Conservation (phyloP, 2,797 vertebrate genomes). For the Scolopax bukidnonensis region DNA sequence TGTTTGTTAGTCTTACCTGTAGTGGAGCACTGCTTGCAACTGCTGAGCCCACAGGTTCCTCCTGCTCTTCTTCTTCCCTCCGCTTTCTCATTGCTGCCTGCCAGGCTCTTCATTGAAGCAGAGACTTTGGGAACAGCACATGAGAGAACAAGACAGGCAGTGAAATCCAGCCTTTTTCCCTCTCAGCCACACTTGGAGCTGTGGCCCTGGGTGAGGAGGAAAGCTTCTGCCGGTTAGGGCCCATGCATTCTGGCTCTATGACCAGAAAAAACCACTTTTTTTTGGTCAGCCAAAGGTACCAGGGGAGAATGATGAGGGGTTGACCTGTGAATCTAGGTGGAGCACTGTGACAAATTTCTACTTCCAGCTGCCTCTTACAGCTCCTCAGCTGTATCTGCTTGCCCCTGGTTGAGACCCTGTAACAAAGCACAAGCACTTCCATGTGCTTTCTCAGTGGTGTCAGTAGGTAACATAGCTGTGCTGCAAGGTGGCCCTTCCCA, state of each 20-base stretch:
- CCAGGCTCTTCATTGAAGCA: not conserved
- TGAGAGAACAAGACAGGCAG: not conserved
- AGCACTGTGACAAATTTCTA: not conserved
- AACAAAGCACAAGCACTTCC: not conserved
- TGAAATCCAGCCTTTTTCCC: not conserved
- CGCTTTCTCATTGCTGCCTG: not conserved
- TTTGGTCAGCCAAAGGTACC: not conserved
- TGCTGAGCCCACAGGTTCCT: not conserved
- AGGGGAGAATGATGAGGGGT: not conserved
- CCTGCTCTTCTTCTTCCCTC: not conserved
- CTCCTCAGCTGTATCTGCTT: not conserved
- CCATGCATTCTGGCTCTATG: not conserved
- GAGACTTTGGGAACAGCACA: not conserved
- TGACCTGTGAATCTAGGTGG: not conserved
- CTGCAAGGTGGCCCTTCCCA: not conserved
- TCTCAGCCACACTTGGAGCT: not conserved
- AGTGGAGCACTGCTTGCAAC: not conserved
- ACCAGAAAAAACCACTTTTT: not conserved
- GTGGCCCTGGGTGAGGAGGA: accelerated
- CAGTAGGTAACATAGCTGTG: accelerated
- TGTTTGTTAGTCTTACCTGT: not conserved
- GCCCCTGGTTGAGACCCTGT: not conserved
- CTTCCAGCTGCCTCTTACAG: not conserved
- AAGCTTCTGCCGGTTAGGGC: not conserved
- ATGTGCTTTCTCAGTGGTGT: accelerated